Evolutionary conservation across 2,888 invertebrate genomes (phyloP), one percentile per base, ranked within the genome.

Genomic region (Limenitis camilla): DNA sequence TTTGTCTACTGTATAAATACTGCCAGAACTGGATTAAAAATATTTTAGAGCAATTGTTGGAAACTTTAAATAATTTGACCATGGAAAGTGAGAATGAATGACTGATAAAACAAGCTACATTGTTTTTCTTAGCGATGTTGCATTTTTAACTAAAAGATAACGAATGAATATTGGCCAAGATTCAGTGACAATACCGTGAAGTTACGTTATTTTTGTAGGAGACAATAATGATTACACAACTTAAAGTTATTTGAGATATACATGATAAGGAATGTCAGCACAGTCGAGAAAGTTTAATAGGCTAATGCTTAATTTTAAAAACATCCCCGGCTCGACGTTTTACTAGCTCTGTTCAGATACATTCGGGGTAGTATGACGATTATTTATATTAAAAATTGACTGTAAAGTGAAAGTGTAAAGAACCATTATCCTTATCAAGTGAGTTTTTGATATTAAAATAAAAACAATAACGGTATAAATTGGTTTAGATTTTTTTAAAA

Each of bases 121-220:
- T 19, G 39, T 41, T 52, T 52, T 49, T 19, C 48, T 42, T 43
- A 46, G 48, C 53, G 35, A 52, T 49, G 61, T 53, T 62, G 59
- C 64, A 61, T 67, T 68, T 69, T 66, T 63, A 64, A 56, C 59
- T 62, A 63, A 63, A 61, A 62, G 62, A 60, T 52, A 62, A 51
- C 55, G 64, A 68, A 63, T 64, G 67, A 65, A 67, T 66, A 67
- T 68, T 71, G 66, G 65, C 61, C 60, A 65, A 65, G 62, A 61
- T 66, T 56, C 11, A 30, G n/a, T 30, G 29, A 38, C 5, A 6
- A 36, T 30, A 29, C 5, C 3, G 29, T 35, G 29, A 28, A 10
- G 19, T 19, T 19, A 19, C 19, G 6, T 36, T 45, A 28, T 45
- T 31, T 42, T 42, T 31, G 30, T 5, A 5, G 11, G 19, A 31